Evolutionary conservation across 2,113 vertebrate genomes (phyloP), one percentile per base, ranked within the genome.

Genomic region (Strix uralensis): DNA sequence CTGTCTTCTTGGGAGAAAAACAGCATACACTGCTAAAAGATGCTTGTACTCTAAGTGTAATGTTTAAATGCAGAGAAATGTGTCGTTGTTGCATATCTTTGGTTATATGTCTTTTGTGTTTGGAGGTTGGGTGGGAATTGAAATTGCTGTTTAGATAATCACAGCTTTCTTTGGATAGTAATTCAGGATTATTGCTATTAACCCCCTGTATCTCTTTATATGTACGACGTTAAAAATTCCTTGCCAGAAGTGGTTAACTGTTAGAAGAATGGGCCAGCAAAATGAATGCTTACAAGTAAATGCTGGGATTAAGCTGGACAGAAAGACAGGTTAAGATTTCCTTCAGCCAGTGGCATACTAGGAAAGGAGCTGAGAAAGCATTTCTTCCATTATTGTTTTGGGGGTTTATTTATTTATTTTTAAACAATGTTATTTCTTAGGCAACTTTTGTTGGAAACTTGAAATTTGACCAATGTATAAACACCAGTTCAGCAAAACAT

Each of bases 71-170:
- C 84, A 75, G 77, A 86, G 63, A 86, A 83, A 88, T 88, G 47
- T 90, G 67, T 89, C 67, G 42, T 67, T 91, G 90, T 90, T 94
- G 57, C 18, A 34, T 87, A 67, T 87, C 73, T 92, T 94, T 85
- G 51, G 42, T 90, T 92, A 88, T 86, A 86, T 70, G 90, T 44
- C 92, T 93, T 97, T 95, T 97, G 80, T 97, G 82, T 85, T 95
- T 95, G 27, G 70, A 92, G 84, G 88, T 62, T 96, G 94, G 79
- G 82, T 90, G 61, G 61, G 71, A 93, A 77, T 42, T 85, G 88
- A 86, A 94, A 93, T 89, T 74, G 52, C 55, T 54, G 8, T 91
- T 84, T 88, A 91, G 83, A 90, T 95, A 91, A 97, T 89, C 92
- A 69, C 66, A 84, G 91, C 54, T 82, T 85, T 72, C 65, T 88